Conservation (phyloP, 2,888 invertebrate genomes). For the Epistrophe eligans region DNA sequence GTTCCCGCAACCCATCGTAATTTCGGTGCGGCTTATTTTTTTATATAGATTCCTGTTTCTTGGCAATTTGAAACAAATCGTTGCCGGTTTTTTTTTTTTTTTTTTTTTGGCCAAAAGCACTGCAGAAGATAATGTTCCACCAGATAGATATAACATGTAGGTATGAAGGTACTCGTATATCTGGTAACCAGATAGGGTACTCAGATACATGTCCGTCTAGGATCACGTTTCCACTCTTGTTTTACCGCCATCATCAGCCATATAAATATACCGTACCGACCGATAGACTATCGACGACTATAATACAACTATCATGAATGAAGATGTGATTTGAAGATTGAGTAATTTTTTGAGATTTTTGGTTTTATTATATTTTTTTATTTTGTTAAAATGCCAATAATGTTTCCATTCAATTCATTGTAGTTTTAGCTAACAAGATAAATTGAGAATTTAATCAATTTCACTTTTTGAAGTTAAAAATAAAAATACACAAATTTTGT, state of each 20-base stretch:
- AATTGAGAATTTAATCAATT: too few species aligned
- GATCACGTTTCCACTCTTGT: slow-evolving; percentile 70
- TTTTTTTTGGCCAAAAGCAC: slow-evolving; percentile 65
- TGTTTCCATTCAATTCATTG: too few species aligned
- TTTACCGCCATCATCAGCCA: slow-evolving; percentile 35
- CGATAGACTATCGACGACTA: background rate
- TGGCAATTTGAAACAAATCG: slow-evolving; percentile 61
- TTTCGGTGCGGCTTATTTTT: slow-evolving; percentile 30
- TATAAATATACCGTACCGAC: background rate
- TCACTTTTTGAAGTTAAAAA: too few species aligned
- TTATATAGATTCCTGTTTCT: slow-evolving; percentile 41
- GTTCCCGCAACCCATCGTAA: slow-evolving; percentile 9
- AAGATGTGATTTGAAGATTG: slow-evolving; percentile 56
- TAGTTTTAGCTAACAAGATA: too few species aligned
- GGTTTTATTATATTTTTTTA: slow-evolving; percentile 1
- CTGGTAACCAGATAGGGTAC: slow-evolving; percentile 66
- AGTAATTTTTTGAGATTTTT: slow-evolving; percentile 34
- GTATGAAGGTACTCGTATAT: slow-evolving; percentile 42
- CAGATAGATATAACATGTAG: slow-evolving; percentile 24
- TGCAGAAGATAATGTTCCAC: slow-evolving; percentile 48
- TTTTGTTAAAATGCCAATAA: background rate
- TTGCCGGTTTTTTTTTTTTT: slow-evolving; percentile 1
- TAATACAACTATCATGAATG: slow-evolving; percentile 50
- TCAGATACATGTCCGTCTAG: slow-evolving; percentile 63
- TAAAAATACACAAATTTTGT: too few species aligned